Base-by-base conservation (phyloP, 1,140 invertebrate species). In the Helicoverpa armigera region DNA sequence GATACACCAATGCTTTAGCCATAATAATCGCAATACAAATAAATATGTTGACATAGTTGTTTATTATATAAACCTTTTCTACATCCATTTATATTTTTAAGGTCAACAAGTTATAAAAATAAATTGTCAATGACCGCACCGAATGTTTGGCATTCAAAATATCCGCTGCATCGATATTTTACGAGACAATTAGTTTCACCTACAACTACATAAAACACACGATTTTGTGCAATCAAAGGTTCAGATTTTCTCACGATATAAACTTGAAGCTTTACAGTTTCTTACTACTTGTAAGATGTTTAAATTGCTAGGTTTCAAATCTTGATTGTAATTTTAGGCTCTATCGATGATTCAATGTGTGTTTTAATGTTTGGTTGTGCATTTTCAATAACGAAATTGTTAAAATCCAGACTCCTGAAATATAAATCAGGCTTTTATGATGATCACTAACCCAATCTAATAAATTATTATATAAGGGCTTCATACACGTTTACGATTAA, bases 351-450 rank as follows among this genome's bases (percentile, higher is more conserved):
- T 43, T 43, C 4, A 43, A 43, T 9, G 5, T 7, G 3, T 35
- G 35, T 35, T 35, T 35, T 35, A 23, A 23, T 35, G 35, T 7
- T 35, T 7, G 35, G 35, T 35, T 7, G 35, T 35, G 3, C 35
- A 5, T 35, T 35, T 23, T 23, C 23, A 48, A 35, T 9, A 18
- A 23, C 23, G 23, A 13, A 13, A 4, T 61, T 7, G 18, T 18
- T 35, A 67, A 48, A 67, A 50, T 67, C 10, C 4, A 16, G 16
- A 3, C 43, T 12, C 14, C 11, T 50, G 12, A 61, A 69, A 69
- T 69, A 69, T 50, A 43, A 69, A 69, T 69, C 65, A 50, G 65
- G 16, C n/a, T 69, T 69, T 69, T 69, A 69, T 50, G 16, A 23
- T 69, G 16, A 13, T 43, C 43, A 50, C 10, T 50, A 43, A 69